Percentiles rank a stretch among this genome's conserved stretches.
phyloP scores from a whole-genome alignment of 2,113 vertebrate genomes.

The Silurus glanis region DNA sequence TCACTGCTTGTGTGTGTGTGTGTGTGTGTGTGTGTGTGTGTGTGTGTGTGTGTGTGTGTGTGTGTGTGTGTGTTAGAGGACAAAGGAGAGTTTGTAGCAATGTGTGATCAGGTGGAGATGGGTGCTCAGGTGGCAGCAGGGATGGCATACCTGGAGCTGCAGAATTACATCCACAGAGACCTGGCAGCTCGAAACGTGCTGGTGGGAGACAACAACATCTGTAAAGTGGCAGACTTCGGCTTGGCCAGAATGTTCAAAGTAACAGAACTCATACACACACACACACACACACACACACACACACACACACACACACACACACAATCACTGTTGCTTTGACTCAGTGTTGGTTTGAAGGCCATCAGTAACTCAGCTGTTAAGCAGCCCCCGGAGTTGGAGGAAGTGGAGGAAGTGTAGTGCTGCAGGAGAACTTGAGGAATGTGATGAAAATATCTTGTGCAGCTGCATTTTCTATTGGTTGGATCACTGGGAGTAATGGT shows the following conservation, averaged over 20 bases:
- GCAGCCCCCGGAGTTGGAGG: background rate
- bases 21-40: too few relatives aligned
- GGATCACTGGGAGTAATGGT: too few relatives aligned
- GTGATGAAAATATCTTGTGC: too few relatives aligned
- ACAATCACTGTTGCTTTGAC: background rate
- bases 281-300: conserved; percentile 7
- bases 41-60: background rate
- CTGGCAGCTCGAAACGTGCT: conserved; percentile 94
- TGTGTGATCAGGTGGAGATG: conserved; percentile 85
- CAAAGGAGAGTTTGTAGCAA: conserved; percentile 53
- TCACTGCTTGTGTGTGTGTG: too few relatives aligned
- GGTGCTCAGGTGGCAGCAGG: conserved; percentile 89
- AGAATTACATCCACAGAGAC: conserved; percentile 96
- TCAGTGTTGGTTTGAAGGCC: background rate
- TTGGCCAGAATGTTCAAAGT: conserved; percentile 94
- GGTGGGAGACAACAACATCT: conserved; percentile 90
- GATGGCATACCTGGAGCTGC: conserved; percentile 92
- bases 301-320: background rate
- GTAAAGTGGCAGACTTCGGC: conserved; percentile 97
- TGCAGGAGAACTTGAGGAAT: too few relatives aligned
- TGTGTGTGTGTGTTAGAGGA: conserved; percentile 59
- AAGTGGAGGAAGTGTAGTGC: background rate
- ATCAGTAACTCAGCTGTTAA: background rate
- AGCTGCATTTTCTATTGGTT: too few relatives aligned
- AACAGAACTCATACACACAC: conserved; percentile 39